Percentiles rank a stretch among this genome's conserved stretches.
phyloP scores from a whole-genome alignment of 2,888 invertebrate genomes.

The Dorcus hopei region DNA sequence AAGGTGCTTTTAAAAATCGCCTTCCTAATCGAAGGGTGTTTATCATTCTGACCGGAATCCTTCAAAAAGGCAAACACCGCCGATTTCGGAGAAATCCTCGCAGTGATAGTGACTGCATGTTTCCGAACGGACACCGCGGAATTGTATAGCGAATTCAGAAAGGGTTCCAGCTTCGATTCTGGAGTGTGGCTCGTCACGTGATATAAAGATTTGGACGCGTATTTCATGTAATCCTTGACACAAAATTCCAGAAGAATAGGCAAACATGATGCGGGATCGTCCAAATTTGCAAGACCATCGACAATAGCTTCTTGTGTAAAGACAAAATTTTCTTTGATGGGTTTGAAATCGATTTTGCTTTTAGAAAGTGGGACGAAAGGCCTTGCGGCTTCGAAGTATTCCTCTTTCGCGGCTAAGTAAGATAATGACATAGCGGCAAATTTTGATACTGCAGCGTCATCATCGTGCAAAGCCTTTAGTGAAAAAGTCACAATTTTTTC shows the following conservation, averaged over 20 bases:
- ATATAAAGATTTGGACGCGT: slow-evolving; percentile 7
- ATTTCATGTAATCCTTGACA: slow-evolving; percentile 13
- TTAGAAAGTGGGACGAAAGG: background rate
- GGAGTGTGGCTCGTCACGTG: background rate
- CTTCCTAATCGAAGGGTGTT: background rate
- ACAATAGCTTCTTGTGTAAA: background rate
- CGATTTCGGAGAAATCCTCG: background rate
- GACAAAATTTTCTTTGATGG: background rate
- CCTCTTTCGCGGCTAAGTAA: background rate
- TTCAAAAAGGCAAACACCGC: background rate
- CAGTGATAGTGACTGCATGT: slow-evolving; percentile 10
- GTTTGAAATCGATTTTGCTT: background rate
- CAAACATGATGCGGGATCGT: background rate
- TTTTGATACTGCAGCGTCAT: too few species aligned
- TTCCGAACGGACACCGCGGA: slow-evolving; percentile 15
- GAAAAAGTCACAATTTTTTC: too few species aligned
- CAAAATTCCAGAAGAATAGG: slow-evolving; percentile 12
- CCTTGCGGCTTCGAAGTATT: background rate
- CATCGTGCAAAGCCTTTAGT: too few species aligned
- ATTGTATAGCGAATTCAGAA: slow-evolving; percentile 4
- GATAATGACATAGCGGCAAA: too few species aligned
- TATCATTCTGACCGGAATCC: background rate
- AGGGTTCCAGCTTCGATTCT: slow-evolving; percentile 3
- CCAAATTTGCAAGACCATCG: slow-evolving; percentile 6
- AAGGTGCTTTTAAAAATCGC: slow-evolving; percentile 1